A percentile compares a stretch with the other conserved stretches of the same genome.
Evolutionary conservation across 1,140 invertebrate species (phyloP).

Genomic region (Pseudobourletiella spinata): DNA sequence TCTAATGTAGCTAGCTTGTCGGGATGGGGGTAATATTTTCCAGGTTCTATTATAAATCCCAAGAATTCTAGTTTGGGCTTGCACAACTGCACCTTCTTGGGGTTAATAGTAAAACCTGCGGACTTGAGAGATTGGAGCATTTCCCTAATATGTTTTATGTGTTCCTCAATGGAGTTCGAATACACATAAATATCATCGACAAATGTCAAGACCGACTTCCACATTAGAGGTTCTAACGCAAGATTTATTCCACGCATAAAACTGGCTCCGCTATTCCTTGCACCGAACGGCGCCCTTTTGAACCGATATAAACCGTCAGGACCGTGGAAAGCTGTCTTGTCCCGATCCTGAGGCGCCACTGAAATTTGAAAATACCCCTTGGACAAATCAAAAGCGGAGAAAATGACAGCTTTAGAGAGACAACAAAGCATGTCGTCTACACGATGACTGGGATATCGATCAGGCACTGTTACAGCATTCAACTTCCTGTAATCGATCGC

Average conservation of each 20-base stretch:
- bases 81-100: constrained; percentile 19
- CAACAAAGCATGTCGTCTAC: constrained; percentile 41
- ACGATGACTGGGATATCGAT: constrained; percentile 40
- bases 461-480: constrained; percentile 41
- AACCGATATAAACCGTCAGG: constrained; percentile 37
- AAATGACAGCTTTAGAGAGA: constrained; percentile 36
- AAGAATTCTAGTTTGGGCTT: constrained; percentile 14
- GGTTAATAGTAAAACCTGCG: constrained; percentile 23
- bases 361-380: constrained; percentile 42
- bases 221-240: constrained; percentile 38
- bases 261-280: constrained; percentile 41
- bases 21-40: constrained; percentile 8
- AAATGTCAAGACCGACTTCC: constrained; percentile 37
- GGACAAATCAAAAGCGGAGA: constrained; percentile 39
- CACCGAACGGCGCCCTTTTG: constrained; percentile 40
- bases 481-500: constrained; percentile 35
- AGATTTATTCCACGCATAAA: constrained; percentile 42
- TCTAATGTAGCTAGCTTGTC: constrained; percentile 16
- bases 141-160: constrained; percentile 38
- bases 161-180: constrained; percentile 37
- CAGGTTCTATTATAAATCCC: constrained; percentile 10
- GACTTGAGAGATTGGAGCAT: constrained; percentile 39
- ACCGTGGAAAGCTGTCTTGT: constrained; percentile 39
- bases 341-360: constrained; percentile 32
- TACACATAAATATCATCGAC: constrained; percentile 45